Evolutionary conservation across 92 coral and sea anemone genomes (phyloP).

Genomic region (Meandrina meandrites): DNA sequence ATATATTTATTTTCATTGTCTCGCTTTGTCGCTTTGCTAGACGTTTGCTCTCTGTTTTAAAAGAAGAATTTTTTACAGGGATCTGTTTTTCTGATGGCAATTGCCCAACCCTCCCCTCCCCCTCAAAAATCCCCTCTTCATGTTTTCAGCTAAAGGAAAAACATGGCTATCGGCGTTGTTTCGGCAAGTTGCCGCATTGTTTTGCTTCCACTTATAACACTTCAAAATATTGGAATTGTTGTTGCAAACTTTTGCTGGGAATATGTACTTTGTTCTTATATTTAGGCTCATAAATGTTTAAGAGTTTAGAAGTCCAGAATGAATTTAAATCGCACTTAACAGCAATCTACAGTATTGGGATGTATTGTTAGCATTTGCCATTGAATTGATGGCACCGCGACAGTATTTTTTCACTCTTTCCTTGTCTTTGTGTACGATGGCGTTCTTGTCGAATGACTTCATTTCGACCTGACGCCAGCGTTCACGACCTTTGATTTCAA

Average conservation of each 20-base stretch:
- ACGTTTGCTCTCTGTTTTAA: too few species aligned
- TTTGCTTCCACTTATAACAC: conserved; percentile 2
- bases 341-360: not conserved
- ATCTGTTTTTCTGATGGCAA: too few species aligned
- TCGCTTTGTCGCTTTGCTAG: too few species aligned
- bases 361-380: not conserved
- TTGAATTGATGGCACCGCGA: not conserved
- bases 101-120: too few species aligned
- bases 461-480: conserved; percentile 13
- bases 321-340: not conserved
- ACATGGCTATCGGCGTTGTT: not conserved
- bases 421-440: not conserved
- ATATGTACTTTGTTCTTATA: conserved; percentile 13
- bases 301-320: not conserved
- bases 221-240: conserved; percentile 10
- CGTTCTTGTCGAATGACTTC: not conserved
- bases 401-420: not conserved
- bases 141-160: too few species aligned
- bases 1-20: too few species aligned
- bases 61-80: too few species aligned
- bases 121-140: too few species aligned
- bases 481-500: not conserved
- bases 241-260: not conserved
- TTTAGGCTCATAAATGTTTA: not conserved
- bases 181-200: not conserved